phyloP scores from a whole-genome alignment of 2,797 vertebrate species.

The Sebastes goodei region DNA sequence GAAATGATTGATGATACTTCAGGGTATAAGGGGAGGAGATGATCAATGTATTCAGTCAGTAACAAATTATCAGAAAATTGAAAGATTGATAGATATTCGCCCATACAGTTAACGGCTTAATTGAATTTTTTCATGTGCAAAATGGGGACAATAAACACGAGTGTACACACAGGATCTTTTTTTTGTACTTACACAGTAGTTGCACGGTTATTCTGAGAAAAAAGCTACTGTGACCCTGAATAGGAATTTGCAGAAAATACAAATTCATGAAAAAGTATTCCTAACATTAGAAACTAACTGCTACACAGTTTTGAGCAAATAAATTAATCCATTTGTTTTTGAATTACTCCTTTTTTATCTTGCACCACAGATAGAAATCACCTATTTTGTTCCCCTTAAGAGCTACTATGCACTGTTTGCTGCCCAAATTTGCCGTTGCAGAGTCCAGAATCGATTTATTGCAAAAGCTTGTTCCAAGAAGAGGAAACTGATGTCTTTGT shows the following conservation, averaged over 20 bases:
- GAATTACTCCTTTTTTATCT: background rate
- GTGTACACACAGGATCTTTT: background rate
- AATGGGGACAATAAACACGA: slow-evolving; percentile 7
- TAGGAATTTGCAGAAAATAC: background rate
- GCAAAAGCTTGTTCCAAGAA: slow-evolving; percentile 13
- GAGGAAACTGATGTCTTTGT: slow-evolving; percentile 44
- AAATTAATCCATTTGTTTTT: background rate
- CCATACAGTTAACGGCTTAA: background rate
- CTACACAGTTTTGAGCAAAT: background rate
- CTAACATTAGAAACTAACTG: background rate
- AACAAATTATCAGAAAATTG: slow-evolving; percentile 42
- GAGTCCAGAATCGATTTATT: slow-evolving; percentile 7
- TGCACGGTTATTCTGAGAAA: background rate
- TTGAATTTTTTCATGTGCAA: background rate
- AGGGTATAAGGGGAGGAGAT: slow-evolving; percentile 7
- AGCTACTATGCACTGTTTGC: background rate
- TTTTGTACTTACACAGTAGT: background rate
- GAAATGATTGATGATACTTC: slow-evolving; percentile 27
- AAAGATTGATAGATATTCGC: slow-evolving; percentile 30
- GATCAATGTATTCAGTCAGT: slow-evolving; percentile 38
- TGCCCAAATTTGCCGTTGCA: background rate
- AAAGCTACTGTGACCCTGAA: background rate
- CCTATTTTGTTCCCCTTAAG: background rate
- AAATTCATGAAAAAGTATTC: background rate
- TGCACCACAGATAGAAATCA: background rate